phyloP scores from a whole-genome alignment of 2,797 vertebrate genomes.

The Tarsius wallacei region DNA sequence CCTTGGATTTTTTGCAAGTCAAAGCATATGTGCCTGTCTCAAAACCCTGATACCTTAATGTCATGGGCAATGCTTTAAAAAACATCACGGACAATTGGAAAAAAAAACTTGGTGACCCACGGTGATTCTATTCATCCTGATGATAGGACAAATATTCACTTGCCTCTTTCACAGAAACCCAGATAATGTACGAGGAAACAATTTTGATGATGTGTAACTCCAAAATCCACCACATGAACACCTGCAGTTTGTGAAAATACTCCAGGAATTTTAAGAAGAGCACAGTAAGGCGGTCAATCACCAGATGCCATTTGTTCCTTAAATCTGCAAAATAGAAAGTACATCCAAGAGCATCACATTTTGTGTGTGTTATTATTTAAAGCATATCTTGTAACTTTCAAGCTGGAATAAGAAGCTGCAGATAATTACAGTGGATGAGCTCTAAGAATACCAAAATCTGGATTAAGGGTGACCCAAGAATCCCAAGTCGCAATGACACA shows the following conservation, averaged over 20 bases:
- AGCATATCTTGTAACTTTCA: not conserved
- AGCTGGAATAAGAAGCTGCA: not conserved
- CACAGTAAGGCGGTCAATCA: conserved; percentile 97
- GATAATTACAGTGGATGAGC: not conserved
- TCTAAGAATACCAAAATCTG: not conserved
- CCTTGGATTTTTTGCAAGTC: not conserved
- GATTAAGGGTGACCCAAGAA: not conserved
- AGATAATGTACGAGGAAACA: conserved; percentile 96
- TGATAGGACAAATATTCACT: conserved; percentile 67
- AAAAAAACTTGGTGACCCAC: not conserved
- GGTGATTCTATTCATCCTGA: not conserved
- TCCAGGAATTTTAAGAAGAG: conserved; percentile 98
- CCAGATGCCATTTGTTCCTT: conserved; percentile 98
- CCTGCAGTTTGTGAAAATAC: conserved; percentile 98
- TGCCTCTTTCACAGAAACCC: conserved; percentile 96
- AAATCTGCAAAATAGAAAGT: conserved; percentile 91
- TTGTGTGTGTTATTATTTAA: not conserved
- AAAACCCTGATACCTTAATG: not conserved
- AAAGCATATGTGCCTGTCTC: not conserved
- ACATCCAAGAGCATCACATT: not conserved
- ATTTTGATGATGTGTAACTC: conserved; percentile 99
- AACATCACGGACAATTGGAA: not conserved
- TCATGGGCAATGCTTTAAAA: not conserved
- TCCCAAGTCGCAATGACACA: not conserved
- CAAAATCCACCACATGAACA: conserved; percentile 98